Base-by-base conservation (phyloP, 2,113 vertebrate species). In the Seriola dumerili region DNA sequence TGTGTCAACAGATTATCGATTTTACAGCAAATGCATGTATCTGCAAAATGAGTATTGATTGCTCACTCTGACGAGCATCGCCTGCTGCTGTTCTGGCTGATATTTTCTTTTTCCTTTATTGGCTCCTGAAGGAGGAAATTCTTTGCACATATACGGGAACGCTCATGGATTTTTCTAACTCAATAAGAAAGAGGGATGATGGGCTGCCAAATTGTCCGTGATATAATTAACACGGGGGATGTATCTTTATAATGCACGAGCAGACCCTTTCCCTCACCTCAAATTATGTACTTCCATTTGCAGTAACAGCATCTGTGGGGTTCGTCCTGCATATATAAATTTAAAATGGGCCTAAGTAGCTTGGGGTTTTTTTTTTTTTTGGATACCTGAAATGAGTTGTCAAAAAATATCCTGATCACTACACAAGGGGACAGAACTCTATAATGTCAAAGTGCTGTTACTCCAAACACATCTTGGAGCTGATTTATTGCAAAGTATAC, bases 1-100 rank as follows among this genome's bases (percentile, higher is more conserved):
- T 21, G 66, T 73, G 80, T 65, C 52, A 81, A 65, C 55, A 62
- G 46, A 76, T 84, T 81, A 89, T 89, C 63, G 87, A 89, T 81
- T 78, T 71, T 57, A 83, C 69, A 77, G 79, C 52, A 74, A 79
- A 81, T 74, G 77, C 59, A 70, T 80, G 58, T 59, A 80, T 84
- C 67, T 85, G 72, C 55, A 81, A 84, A 88, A 91, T 83, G 32
- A 78, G 54, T 80, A 88, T 86, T 17, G 85, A 90, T 46, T 48
- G 3, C 57, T 74, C 0, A 12, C 68, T 57, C 46, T 67, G 77
- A 91, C 78, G 76, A 78, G 23, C 44, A 25, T 32, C 6, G 69
- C 32, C 65, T 40, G 73, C 75, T 78, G 29, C 59, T 63, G 58
- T 61, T 63, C 23, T 34, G 70, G 57, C 58, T 65, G 34, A 61